These are phyloP conservation scores for Diaperis boleti DNA, from an alignment of 2,888 invertebrate genomes.

Conservation along the genomic window DNA sequence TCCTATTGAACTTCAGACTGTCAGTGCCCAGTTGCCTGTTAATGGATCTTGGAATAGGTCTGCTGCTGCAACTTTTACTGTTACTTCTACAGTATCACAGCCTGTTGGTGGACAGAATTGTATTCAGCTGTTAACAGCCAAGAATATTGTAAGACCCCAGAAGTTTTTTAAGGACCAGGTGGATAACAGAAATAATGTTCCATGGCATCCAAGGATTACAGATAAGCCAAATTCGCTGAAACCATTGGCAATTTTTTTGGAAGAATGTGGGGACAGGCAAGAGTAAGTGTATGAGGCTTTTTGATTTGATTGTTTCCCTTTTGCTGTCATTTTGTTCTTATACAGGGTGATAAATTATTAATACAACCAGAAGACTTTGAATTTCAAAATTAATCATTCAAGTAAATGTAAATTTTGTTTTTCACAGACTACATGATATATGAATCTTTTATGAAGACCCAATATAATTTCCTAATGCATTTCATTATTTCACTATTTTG, in stretches of 20 bases:
- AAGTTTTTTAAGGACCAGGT: constrained; percentile 85
- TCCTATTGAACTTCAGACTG: constrained; percentile 67
- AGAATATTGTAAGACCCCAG: constrained; percentile 86
- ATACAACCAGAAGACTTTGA: too few relatives aligned
- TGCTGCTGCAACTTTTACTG: constrained; percentile 56
- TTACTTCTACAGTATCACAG: constrained; percentile 48
- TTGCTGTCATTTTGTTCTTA: too few relatives aligned
- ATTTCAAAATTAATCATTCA: too few relatives aligned
- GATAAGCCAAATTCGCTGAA: constrained; percentile 90
- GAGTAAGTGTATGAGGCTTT: constrained; percentile 63
- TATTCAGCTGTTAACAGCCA: constrained; percentile 74
- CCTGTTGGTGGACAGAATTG: neutral
- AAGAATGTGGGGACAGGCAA: constrained; percentile 74
- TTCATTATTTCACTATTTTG: too few relatives aligned
- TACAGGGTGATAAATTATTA: too few relatives aligned
- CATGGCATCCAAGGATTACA: constrained; percentile 87
- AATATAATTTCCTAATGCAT: too few relatives aligned
- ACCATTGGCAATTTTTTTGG: constrained; percentile 80
- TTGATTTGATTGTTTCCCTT: too few relatives aligned
- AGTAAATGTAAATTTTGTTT: too few relatives aligned
- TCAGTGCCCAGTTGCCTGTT: constrained; percentile 62
- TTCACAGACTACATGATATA: too few relatives aligned
- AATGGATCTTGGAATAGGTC: constrained; percentile 75
- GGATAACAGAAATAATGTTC: constrained; percentile 79
- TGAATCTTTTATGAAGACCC: too few relatives aligned